Conservation (phyloP, 1,140 invertebrate species). For the Frieseomelitta varia region DNA sequence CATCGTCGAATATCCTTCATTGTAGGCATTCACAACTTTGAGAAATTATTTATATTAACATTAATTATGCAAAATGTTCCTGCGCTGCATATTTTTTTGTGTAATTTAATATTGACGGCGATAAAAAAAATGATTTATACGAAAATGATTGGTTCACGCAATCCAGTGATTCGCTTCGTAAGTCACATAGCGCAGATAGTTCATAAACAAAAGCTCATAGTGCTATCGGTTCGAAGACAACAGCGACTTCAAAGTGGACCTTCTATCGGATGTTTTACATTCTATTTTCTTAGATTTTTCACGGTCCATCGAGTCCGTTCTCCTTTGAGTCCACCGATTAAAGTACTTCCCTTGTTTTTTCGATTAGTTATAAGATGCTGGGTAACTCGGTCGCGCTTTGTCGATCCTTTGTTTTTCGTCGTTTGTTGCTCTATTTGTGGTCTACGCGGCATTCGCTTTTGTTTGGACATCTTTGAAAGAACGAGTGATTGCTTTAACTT, state of each 20-base stretch:
- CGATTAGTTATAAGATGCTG: background rate
- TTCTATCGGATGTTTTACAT: background rate
- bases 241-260: background rate
- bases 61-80: too few species aligned
- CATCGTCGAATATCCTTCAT: too few species aligned
- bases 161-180: conserved; percentile 66
- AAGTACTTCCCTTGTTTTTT: background rate
- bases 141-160: background rate
- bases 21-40: too few species aligned
- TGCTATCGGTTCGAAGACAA: background rate
- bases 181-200: conserved; percentile 72
- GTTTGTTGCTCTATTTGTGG: background rate
- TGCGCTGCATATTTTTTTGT: too few species aligned
- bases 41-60: too few species aligned
- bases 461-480: background rate
- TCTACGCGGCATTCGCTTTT: background rate
- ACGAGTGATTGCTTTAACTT: background rate
- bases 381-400: too few species aligned
- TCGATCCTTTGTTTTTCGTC: too few species aligned
- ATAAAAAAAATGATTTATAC: too few species aligned
- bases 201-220: conserved; percentile 66
- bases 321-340: too few species aligned
- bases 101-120: too few species aligned
- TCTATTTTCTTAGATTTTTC: background rate
- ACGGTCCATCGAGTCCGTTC: background rate